Base-by-base conservation (phyloP, 2,888 invertebrate species). In the Syritta pipiens region DNA sequence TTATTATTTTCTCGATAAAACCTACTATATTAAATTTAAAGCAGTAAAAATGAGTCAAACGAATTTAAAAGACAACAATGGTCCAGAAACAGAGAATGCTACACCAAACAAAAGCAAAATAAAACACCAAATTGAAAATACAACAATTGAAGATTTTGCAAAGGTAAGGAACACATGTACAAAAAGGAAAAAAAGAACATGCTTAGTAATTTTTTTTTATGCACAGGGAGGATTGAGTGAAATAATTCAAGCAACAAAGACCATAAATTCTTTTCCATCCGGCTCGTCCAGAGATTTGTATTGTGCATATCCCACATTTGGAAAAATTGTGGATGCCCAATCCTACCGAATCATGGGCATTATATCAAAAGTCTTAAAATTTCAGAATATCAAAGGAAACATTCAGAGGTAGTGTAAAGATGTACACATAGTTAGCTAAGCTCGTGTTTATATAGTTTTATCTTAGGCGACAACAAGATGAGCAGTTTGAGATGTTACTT, bases 261-360 rank as follows among this genome's bases (percentile, higher is more conserved):
- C 91, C 10, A 91, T 94, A 0, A 96, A 96, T 86, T 89, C 90
- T 10, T 89, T 96, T 77, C 96, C 97, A 0, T 88, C 90, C 40
- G 94, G 93, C 30, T 89, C 91, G 32, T 92, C 95, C 42, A 93
- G 93, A 86, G 92, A 94, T 83, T 92, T 94, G 72, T 96, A 94
- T 85, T 91, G 92, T 55, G 94, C 94, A n/a, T 94, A 93, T 86
- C 92, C 94, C 3, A 92, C 93, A 12, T 97, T 96, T 85, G 91
- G 92, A 30, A 90, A 91, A 81, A 90, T 93, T 4, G 91, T 94
- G 83, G 91, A 91, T 74, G 86, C 90, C 44, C 92, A 95, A 86
- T 91, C 92, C 3, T 90, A 92, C 81, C 91, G 92, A 84, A 90
- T 96, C 46, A 86, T 94, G 30, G 90, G 90, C 83, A 84, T 92